A percentile compares a stretch with the other conserved stretches of the same genome.
Evolutionary conservation across 2,113 vertebrate species (phyloP).

Genomic region (Plestiodon gilberti): DNA sequence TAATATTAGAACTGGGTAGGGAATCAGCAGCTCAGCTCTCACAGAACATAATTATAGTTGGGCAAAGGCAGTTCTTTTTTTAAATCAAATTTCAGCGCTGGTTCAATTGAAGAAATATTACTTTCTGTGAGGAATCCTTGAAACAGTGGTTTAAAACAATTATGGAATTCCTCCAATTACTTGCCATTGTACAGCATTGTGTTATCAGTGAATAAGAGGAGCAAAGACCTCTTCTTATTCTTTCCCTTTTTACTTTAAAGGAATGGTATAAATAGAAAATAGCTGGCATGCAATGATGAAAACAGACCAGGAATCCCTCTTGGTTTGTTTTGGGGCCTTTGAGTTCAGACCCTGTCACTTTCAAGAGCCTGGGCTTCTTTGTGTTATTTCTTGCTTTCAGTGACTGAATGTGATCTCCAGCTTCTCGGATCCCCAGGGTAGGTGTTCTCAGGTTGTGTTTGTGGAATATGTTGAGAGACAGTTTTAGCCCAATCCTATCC

Average conservation of each 20-base stretch:
- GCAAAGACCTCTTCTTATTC: background rate
- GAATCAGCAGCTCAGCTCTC: background rate
- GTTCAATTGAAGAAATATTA: background rate
- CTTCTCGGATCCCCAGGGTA: background rate
- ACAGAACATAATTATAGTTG: conserved; percentile 10
- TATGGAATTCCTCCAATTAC: background rate
- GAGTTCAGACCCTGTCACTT: background rate
- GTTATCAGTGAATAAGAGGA: background rate
- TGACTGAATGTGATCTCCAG: background rate
- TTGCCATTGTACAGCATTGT: background rate
- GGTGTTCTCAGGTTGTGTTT: background rate
- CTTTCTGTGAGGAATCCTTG: background rate
- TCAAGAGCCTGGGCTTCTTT: background rate
- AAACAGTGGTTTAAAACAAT: background rate
- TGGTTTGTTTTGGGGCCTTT: background rate
- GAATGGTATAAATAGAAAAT: background rate
- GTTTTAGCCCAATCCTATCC: too few species aligned
- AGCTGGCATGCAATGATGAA: background rate
- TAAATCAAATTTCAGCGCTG: background rate
- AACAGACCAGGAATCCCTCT: background rate
- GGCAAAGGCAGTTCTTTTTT: background rate
- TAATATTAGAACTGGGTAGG: conserved; percentile 2
- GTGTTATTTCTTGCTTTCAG: background rate
- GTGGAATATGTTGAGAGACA: background rate
- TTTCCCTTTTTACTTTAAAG: background rate